Evolutionary conservation across 1,140 invertebrate genomes (phyloP).

Genomic region (Papilio dardanus): DNA sequence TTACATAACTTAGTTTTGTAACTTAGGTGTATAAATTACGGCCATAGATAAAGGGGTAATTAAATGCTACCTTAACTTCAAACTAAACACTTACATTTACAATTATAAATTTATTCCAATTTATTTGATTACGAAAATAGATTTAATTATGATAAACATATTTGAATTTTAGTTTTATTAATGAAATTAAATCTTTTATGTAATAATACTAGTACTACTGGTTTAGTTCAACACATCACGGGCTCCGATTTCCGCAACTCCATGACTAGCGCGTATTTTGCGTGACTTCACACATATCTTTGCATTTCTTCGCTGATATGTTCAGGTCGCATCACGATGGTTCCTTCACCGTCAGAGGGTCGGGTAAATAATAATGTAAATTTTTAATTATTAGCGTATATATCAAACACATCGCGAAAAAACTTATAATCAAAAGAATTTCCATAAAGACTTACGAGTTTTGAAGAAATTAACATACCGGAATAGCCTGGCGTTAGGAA

Average conservation of each 20-base stretch:
- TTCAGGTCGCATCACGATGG: no score
- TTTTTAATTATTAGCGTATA: no score
- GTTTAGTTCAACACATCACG: no score
- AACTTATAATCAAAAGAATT: not conserved
- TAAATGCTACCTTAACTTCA: constrained; percentile 13
- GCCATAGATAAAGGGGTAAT: constrained; percentile 11
- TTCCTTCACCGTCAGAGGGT: no score
- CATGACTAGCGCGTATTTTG: no score
- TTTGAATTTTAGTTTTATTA: no score
- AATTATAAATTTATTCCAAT: not conserved
- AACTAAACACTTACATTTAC: not conserved
- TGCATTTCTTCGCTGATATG: no score
- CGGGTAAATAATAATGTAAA: no score
- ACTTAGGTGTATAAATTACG: constrained; percentile 15
- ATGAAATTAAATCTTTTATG: no score
- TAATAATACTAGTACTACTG: no score
- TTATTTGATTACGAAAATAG: not conserved
- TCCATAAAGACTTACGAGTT: not conserved
- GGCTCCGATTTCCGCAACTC: no score
- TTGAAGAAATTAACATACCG: not conserved
- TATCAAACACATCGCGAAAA: not conserved
- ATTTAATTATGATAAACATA: not conserved
- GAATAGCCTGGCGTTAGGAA: not conserved
- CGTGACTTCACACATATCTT: no score
- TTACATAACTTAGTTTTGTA: constrained; percentile 22